A percentile compares a stretch with the other conserved stretches of the same genome.
Evolutionary conservation across 23 tunicate species (phyloP).

Genomic region (Clavelina lepadiformis): DNA sequence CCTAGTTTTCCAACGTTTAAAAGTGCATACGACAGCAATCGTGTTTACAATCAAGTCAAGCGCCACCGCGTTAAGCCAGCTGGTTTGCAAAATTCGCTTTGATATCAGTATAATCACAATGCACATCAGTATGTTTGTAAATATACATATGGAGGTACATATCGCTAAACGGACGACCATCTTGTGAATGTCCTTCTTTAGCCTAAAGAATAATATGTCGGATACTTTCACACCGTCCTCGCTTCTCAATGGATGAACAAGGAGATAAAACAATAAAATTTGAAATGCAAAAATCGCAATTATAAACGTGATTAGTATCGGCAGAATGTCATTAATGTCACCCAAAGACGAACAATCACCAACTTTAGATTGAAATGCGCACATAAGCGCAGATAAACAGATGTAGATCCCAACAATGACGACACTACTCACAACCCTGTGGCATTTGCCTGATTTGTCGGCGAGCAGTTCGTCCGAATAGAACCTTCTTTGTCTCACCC

Average conservation of each 20-base stretch:
- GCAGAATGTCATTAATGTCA: too few relatives aligned
- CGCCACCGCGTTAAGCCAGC: constrained; percentile 15
- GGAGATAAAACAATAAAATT: constrained; percentile 7
- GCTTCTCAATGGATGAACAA: constrained; percentile 9
- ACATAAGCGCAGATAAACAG: too few relatives aligned
- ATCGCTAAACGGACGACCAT: constrained; percentile 13
- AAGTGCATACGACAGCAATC: constrained; percentile 3
- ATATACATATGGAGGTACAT: constrained; percentile 15
- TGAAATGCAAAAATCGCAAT: constrained; percentile 7
- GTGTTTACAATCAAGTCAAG: constrained; percentile 5
- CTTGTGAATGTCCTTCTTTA: background rate
- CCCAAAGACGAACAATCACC: too few relatives aligned
- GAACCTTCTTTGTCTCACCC: constrained; percentile 14
- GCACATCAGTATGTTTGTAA: constrained; percentile 13
- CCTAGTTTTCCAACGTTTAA: constrained; percentile 14
- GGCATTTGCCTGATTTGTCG: constrained; percentile 2
- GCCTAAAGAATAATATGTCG: background rate
- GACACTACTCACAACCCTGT: background rate
- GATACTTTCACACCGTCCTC: background rate
- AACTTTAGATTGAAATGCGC: too few relatives aligned
- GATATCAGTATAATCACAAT: constrained; percentile 10
- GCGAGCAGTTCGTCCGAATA: constrained; percentile 16
- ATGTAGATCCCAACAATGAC: constrained; percentile 17
- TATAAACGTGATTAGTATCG: constrained; percentile 4
- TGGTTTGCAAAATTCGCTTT: background rate